Conservation (phyloP, 2,888 invertebrate species). For the Drosophila acutilabella region DNA sequence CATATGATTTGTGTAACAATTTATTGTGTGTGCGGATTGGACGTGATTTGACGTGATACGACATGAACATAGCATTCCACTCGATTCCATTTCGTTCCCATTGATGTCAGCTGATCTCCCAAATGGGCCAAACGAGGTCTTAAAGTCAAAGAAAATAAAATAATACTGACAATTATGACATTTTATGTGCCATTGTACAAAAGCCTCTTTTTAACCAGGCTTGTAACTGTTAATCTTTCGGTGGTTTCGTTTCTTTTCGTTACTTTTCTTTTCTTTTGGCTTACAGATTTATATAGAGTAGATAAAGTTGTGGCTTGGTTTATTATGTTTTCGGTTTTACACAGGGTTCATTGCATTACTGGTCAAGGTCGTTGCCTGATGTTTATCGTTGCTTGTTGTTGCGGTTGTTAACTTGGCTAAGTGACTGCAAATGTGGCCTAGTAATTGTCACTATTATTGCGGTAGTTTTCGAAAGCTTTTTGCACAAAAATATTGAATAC, state of each 20-base stretch:
- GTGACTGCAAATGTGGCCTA: conserved; percentile 47
- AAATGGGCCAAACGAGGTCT: conserved; percentile 40
- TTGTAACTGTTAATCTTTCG: conserved; percentile 55
- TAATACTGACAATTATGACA: conserved; percentile 72
- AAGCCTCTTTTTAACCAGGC: conserved; percentile 14
- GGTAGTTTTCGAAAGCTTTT: conserved; percentile 11
- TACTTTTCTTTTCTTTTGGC: conserved; percentile 24
- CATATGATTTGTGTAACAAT: conserved; percentile 69
- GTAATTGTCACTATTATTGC: conserved; percentile 29
- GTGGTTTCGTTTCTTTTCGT: conserved; percentile 32
- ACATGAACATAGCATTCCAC: conserved; percentile 40
- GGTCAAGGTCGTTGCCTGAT: conserved; percentile 69
- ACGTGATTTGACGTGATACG: conserved; percentile 18
- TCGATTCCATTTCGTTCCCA: conserved; percentile 57
- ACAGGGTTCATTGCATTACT: conserved; percentile 72
- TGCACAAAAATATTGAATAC: neutral
- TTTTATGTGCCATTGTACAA: conserved; percentile 68
- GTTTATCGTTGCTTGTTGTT: conserved; percentile 7
- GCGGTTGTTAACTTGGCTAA: conserved; percentile 42
- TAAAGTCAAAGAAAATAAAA: neutral
- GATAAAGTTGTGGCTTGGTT: neutral
- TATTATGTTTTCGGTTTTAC: conserved; percentile 12
- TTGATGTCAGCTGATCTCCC: conserved; percentile 47
- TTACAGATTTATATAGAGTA: neutral
- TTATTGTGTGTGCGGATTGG: conserved; percentile 37